Conservation (phyloP, 2,888 invertebrate genomes). For the Mongoloraphidia duomilia region DNA sequence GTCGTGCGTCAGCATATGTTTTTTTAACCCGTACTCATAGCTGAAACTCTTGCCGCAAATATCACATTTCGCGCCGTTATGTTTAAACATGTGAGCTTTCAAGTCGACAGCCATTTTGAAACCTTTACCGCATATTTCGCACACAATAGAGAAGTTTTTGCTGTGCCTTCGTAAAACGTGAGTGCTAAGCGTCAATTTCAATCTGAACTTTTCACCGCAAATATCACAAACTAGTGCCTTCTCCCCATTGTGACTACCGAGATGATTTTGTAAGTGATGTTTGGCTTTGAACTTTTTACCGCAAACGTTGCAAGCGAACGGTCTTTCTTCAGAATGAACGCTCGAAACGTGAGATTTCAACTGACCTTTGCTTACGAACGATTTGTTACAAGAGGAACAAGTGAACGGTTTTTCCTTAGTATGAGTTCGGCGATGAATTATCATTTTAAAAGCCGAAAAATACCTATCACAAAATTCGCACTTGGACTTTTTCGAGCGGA, state of each 20-base stretch:
- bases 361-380: conserved; percentile 22
- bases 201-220: neutral
- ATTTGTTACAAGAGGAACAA: conserved; percentile 32
- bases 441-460: too few relatives aligned
- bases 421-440: too few relatives aligned
- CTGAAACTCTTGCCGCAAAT: neutral
- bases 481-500: too few relatives aligned
- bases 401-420: conserved; percentile 26
- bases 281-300: neutral
- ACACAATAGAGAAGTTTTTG: neutral
- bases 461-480: too few relatives aligned
- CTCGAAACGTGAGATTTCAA: neutral
- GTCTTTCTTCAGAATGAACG: neutral
- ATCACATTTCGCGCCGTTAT: neutral
- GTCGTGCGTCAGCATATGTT: conserved; percentile 28
- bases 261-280: too few relatives aligned
- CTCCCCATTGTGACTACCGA: conserved; percentile 8
- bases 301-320: neutral
- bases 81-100: neutral
- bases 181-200: too few relatives aligned
- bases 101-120: neutral
- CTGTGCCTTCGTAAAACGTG: too few relatives aligned
- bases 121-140: neutral
- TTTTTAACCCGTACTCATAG: neutral
- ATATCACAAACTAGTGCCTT: conserved; percentile 16